Conservation (phyloP, 1,140 invertebrate genomes). For the Anadara kagoshimensis region DNA sequence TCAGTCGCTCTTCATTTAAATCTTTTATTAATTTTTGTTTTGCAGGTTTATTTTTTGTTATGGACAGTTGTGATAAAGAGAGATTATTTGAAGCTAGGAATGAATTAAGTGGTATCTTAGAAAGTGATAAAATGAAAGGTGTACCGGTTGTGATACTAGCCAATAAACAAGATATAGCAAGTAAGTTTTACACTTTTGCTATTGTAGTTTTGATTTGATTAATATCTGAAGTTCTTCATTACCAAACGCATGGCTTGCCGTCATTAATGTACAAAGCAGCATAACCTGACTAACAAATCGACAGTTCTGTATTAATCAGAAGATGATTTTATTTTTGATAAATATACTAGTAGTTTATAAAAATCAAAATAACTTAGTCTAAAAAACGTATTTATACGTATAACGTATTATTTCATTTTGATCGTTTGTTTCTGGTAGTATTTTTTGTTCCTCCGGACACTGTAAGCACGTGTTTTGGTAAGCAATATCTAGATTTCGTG, state of each 20-base stretch:
- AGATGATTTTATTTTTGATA: neutral
- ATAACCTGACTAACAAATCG: neutral
- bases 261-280: neutral
- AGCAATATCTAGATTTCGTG: too few species aligned
- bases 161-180: constrained; percentile 72
- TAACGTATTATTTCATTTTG: too few species aligned
- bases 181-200: constrained; percentile 36
- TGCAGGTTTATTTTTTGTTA: constrained; percentile 94
- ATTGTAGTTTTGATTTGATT: neutral
- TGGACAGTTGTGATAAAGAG: constrained; percentile 98
- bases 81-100: constrained; percentile 96
- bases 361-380: too few species aligned
- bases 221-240: neutral
- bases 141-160: constrained; percentile 70
- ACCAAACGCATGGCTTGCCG: neutral
- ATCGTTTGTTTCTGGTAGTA: too few species aligned
- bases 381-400: too few species aligned
- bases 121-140: constrained; percentile 60
- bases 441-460: too few species aligned
- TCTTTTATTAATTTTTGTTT: neutral
- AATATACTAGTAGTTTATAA: neutral
- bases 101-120: constrained; percentile 82
- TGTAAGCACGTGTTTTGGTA: too few species aligned
- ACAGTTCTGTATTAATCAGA: neutral
- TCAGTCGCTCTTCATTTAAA: too few species aligned